These are phyloP conservation scores for Drosophila insularis DNA, from an alignment of 1,140 invertebrate genomes.

Conservation along the genomic window DNA sequence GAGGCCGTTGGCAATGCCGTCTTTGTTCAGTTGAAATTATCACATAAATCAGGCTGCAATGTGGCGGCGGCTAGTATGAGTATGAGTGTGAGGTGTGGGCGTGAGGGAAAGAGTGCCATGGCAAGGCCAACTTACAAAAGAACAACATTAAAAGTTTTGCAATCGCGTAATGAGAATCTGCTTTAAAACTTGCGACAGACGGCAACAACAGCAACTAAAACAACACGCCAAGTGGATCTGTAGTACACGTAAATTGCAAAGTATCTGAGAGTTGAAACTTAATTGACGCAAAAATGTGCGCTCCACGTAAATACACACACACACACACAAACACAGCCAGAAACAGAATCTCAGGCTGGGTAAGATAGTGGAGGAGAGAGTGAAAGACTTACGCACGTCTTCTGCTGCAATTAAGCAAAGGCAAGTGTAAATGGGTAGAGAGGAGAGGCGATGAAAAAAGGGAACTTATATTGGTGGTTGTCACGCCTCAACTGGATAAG, in stretches of 20 bases:
- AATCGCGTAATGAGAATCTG: slow-evolving; percentile 82
- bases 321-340: slow-evolving; percentile 41
- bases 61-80: neutral
- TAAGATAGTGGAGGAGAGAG: neutral
- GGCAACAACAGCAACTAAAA: slow-evolving; percentile 38
- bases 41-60: slow-evolving; percentile 69
- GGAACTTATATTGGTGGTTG: slow-evolving; percentile 7
- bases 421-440: neutral
- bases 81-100: neutral
- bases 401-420: slow-evolving; percentile 67
- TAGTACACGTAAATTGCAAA: slow-evolving; percentile 56
- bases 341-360: slow-evolving; percentile 33
- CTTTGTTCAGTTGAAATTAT: slow-evolving; percentile 67
- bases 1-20: slow-evolving; percentile 18
- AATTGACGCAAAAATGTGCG: slow-evolving; percentile 79
- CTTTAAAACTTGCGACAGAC: slow-evolving; percentile 80
- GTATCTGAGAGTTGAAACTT: slow-evolving; percentile 74
- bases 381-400: slow-evolving; percentile 62
- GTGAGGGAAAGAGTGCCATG: slow-evolving; percentile 13
- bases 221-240: slow-evolving; percentile 13
- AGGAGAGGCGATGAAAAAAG: neutral
- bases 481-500: slow-evolving; percentile 21
- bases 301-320: slow-evolving; percentile 7
- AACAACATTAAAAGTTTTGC: slow-evolving; percentile 81
- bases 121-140: slow-evolving; percentile 76